Conservation (phyloP, 2,113 vertebrate species). For the Daphoenositta chrysoptera region DNA sequence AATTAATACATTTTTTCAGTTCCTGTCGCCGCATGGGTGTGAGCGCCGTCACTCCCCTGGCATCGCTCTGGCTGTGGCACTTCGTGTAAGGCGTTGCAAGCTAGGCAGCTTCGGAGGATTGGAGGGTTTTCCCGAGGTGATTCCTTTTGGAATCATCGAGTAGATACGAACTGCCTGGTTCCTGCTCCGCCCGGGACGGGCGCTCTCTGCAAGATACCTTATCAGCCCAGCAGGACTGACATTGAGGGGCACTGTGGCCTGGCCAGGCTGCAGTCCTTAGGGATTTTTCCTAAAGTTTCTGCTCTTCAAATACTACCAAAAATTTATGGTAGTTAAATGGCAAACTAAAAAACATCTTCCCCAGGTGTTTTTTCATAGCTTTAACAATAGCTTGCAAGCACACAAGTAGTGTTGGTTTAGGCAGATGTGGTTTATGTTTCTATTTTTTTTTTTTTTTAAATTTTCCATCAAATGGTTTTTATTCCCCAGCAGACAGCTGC, state of each 20-base stretch:
- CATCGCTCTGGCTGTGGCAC: rapidly evolving
- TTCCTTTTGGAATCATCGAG: rapidly evolving
- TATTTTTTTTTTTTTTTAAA: neutral
- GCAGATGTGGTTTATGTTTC: neutral
- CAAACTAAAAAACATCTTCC: neutral
- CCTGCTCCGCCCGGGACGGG: rapidly evolving
- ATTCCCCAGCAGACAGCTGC: neutral
- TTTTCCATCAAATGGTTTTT: neutral
- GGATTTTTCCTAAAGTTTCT: neutral
- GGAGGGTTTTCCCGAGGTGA: neutral
- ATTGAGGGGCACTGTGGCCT: rapidly evolving
- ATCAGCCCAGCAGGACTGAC: rapidly evolving
- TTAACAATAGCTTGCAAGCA: neutral
- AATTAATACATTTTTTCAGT: rapidly evolving
- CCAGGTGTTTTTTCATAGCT: neutral
- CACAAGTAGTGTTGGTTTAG: rapidly evolving
- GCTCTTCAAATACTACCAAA: neutral
- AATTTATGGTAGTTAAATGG: neutral
- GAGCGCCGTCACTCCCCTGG: rapidly evolving
- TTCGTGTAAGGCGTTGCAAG: rapidly evolving
- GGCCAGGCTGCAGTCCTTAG: rapidly evolving
- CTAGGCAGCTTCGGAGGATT: rapidly evolving
- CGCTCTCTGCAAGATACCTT: rapidly evolving
- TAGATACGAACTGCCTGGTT: neutral
- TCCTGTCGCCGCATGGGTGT: rapidly evolving